Percentiles rank a stretch among this genome's conserved stretches.
These are phyloP conservation scores for Porites evermanni DNA, from an alignment of 92 coral and sea anemone species.

Conservation along the genomic window DNA sequence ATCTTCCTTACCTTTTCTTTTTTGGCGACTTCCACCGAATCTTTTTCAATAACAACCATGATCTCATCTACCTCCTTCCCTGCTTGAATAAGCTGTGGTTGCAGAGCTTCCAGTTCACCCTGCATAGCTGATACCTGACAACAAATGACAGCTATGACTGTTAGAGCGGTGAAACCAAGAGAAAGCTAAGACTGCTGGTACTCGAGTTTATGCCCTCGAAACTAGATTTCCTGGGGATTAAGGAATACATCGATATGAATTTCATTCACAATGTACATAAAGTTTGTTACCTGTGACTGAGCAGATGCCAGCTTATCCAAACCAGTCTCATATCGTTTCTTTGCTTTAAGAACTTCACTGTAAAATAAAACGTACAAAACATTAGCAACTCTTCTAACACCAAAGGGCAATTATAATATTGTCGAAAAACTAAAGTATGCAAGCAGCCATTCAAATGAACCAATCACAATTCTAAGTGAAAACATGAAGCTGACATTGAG, in stretches of 20 bases:
- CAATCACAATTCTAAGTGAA: too few species aligned
- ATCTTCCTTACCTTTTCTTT: slow-evolving; percentile 83
- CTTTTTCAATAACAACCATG: slow-evolving; percentile 98
- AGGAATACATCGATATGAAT: too few species aligned
- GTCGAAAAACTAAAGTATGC: background rate
- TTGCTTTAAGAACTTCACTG: slow-evolving; percentile 94
- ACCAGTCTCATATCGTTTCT: slow-evolving; percentile 96
- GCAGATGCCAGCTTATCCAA: slow-evolving; percentile 94
- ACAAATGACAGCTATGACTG: background rate
- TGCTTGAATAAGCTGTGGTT: slow-evolving; percentile 97
- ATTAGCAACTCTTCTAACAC: background rate
- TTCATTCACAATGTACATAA: background rate
- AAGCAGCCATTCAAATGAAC: too few species aligned
- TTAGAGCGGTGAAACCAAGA: background rate
- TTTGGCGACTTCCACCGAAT: slow-evolving; percentile 96
- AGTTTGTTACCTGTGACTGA: slow-evolving; percentile 87
- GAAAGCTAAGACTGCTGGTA: background rate
- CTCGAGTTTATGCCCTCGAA: too few species aligned
- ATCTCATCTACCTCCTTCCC: slow-evolving; percentile 98
- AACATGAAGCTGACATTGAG: too few species aligned
- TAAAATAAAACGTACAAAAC: background rate
- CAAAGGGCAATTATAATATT: background rate
- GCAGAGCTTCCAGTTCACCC: slow-evolving; percentile 94
- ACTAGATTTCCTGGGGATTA: too few species aligned
- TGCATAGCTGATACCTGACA: slow-evolving; percentile 97